These are phyloP conservation scores for Myiopsitta monachus DNA, from an alignment of 2,113 vertebrate genomes.

Conservation along the genomic window DNA sequence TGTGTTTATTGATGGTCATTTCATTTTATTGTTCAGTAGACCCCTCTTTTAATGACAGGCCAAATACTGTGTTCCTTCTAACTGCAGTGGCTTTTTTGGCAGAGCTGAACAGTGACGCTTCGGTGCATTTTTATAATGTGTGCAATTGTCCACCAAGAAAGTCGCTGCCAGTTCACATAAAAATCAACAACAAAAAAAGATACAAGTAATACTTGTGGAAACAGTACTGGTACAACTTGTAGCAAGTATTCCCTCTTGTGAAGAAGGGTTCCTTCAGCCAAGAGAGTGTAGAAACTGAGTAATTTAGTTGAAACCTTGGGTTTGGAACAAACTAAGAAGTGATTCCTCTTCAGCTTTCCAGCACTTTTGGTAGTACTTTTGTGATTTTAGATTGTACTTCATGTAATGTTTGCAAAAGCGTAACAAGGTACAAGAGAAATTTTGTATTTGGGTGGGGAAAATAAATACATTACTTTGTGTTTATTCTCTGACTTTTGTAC, in stretches of 20 bases:
- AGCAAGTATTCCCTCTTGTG: neutral
- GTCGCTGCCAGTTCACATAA: neutral
- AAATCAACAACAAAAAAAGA: neutral
- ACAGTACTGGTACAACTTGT: neutral
- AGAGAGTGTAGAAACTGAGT: neutral
- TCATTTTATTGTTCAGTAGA: neutral
- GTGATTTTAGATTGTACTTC: neutral
- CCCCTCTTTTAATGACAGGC: neutral
- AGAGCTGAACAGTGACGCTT: neutral
- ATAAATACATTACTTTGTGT: neutral
- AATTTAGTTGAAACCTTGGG: neutral
- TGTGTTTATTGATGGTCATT: neutral
- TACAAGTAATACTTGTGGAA: neutral
- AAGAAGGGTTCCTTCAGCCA: neutral
- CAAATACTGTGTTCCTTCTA: neutral
- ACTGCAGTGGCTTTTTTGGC: neutral
- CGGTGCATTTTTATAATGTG: constrained; percentile 20
- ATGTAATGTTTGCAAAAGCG: neutral
- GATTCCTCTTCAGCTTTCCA: accelerated
- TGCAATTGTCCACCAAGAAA: constrained; percentile 21
- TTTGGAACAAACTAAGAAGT: neutral
- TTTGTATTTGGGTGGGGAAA: neutral
- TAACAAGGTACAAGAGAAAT: neutral
- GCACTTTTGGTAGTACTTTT: neutral
- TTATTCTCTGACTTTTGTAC: neutral